A percentile compares a stretch with the other conserved stretches of the same genome.
These are phyloP conservation scores for Penaeus japonicus DNA, from an alignment of 1,140 invertebrate species.

Conservation along the genomic window DNA sequence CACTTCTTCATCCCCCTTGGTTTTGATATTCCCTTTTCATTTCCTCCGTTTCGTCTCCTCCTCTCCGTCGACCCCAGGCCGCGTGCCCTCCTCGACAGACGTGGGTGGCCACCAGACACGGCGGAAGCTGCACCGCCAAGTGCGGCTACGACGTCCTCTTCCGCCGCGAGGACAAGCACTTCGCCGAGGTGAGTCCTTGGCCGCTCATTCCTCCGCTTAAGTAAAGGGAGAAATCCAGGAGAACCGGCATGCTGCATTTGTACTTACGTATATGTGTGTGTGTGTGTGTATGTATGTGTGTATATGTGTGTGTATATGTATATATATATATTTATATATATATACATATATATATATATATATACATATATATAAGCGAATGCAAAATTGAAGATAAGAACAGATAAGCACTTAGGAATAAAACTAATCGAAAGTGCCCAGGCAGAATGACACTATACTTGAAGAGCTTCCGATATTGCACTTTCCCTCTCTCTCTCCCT, in stretches of 20 bases:
- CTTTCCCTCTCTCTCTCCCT: no score
- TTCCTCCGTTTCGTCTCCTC: background rate
- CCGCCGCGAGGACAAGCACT: constrained; percentile 31
- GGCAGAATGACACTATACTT: no score
- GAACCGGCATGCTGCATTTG: background rate
- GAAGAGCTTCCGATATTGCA: no score
- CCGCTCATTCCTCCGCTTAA: no score
- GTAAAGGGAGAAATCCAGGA: background rate
- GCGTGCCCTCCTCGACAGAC: constrained; percentile 33
- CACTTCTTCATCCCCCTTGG: no score
- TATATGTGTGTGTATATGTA: no score
- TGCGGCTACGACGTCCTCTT: constrained; percentile 40
- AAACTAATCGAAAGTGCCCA: no score
- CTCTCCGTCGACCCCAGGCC: background rate
- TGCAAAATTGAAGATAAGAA: no score
- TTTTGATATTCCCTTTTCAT: no score
- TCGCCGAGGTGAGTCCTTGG: constrained; percentile 25
- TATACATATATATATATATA: background rate
- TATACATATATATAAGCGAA: no score
- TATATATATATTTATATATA: background rate
- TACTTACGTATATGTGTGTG: background rate
- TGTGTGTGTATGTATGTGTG: background rate
- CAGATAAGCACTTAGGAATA: no score
- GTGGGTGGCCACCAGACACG: constrained; percentile 23
- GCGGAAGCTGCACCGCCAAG: background rate